Evolutionary conservation across 1,140 invertebrate genomes (phyloP).

Genomic region (Tetraneura akinire): DNA sequence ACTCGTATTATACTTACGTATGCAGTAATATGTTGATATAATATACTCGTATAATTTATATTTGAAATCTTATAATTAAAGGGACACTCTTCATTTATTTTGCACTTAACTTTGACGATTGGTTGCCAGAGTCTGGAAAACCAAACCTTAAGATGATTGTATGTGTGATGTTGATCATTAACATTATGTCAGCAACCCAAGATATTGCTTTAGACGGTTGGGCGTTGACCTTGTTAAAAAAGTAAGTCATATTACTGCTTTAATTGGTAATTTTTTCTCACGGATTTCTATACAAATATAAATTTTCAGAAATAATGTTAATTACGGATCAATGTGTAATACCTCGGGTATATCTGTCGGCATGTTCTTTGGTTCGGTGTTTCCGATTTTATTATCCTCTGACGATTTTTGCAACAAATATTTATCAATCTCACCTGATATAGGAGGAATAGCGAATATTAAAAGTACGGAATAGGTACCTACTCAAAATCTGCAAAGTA

Average conservation of each 20-base stretch:
- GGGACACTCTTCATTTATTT: slow-evolving; percentile 61
- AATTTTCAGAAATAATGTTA: slow-evolving; percentile 78
- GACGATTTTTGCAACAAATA: slow-evolving; percentile 94
- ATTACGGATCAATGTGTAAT: slow-evolving; percentile 98
- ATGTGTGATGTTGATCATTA: slow-evolving; percentile 82
- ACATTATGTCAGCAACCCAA: slow-evolving; percentile 95
- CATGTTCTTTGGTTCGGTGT: slow-evolving; percentile 94
- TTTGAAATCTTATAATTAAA: no score
- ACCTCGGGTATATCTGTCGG: slow-evolving; percentile 97
- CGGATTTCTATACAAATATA: background rate
- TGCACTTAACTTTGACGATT: background rate
- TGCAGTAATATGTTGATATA: no score
- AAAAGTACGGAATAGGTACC: no score
- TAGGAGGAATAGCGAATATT: slow-evolving; percentile 61
- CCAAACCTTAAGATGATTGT: slow-evolving; percentile 79
- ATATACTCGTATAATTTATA: no score
- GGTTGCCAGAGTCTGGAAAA: slow-evolving; percentile 43
- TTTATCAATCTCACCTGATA: slow-evolving; percentile 70
- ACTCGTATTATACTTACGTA: no score
- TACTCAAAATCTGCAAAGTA: no score
- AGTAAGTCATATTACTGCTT: slow-evolving; percentile 60
- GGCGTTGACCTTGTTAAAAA: slow-evolving; percentile 96
- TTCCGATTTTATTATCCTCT: slow-evolving; percentile 95
- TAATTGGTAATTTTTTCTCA: no score
- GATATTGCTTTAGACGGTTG: slow-evolving; percentile 99